Conservation (phyloP, 1,140 invertebrate species). For the Megalopta genalis region DNA sequence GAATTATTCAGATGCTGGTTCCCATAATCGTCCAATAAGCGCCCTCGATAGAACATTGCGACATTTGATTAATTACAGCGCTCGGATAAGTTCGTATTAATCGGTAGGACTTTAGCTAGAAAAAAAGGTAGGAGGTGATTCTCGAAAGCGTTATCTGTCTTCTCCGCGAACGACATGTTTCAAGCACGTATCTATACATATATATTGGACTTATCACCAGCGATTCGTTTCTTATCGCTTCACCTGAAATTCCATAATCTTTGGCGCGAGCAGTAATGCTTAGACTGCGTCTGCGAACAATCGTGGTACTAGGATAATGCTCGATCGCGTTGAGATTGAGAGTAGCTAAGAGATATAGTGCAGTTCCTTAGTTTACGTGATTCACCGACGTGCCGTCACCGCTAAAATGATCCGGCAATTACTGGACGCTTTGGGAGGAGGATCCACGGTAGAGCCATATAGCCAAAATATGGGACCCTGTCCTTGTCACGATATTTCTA, state of each 20-base stretch:
- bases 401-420: conserved; percentile 59
- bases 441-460: conserved; percentile 55
- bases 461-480: not conserved
- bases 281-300: not conserved
- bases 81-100: no score
- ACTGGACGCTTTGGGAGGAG: conserved; percentile 56
- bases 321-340: not conserved
- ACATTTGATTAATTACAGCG: no score
- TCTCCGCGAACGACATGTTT: not conserved
- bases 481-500: conserved; percentile 5
- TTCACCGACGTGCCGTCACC: not conserved
- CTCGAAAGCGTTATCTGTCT: not conserved
- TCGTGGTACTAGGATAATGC: not conserved
- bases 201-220: conserved; percentile 45
- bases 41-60: no score
- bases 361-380: not conserved
- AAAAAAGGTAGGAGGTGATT: no score
- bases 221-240: conserved; percentile 53
- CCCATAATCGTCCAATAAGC: no score
- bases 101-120: no score
- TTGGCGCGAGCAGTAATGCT: not conserved
- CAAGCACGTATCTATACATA: conserved; percentile 21
- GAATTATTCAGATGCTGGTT: no score
- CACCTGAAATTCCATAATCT: conserved; percentile 43
- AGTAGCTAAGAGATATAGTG: not conserved